Percentiles rank a stretch among this genome's conserved stretches.
Evolutionary conservation across 2,113 vertebrate genomes (phyloP).

Genomic region (Rynchops niger): DNA sequence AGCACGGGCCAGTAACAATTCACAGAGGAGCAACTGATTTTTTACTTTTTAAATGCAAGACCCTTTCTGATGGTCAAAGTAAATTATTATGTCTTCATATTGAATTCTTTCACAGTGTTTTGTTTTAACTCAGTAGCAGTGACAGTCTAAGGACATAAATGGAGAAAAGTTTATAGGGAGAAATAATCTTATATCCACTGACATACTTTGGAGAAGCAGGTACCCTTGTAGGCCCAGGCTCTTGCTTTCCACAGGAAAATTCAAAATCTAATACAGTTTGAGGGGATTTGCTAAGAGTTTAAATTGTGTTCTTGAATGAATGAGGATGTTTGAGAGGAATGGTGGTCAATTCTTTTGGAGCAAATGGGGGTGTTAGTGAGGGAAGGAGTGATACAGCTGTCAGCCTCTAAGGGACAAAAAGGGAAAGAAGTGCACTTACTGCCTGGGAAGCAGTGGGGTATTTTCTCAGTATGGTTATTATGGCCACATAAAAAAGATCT

Average conservation of each 20-base stretch:
- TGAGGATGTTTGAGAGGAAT: not conserved
- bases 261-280: not conserved
- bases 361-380: not conserved
- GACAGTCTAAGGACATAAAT: not conserved
- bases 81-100: not conserved
- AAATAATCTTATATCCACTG: not conserved
- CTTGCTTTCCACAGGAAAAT: not conserved
- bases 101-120: not conserved
- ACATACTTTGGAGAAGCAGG: not conserved
- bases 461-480: not conserved
- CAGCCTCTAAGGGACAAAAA: not conserved
- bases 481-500: not conserved
- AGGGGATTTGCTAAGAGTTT: not conserved
- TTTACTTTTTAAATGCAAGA: not conserved
- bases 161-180: not conserved
- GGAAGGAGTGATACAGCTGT: not conserved
- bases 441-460: fast-evolving
- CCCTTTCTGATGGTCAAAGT: not conserved
- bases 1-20: not conserved
- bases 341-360: not conserved
- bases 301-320: not conserved
- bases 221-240: not conserved
- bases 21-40: not conserved
- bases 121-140: not conserved
- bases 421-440: not conserved